Evolutionary conservation across 2,888 invertebrate species (phyloP), one percentile per base, ranked within the genome.

Genomic region (Scaptomyza caliginosa): DNA sequence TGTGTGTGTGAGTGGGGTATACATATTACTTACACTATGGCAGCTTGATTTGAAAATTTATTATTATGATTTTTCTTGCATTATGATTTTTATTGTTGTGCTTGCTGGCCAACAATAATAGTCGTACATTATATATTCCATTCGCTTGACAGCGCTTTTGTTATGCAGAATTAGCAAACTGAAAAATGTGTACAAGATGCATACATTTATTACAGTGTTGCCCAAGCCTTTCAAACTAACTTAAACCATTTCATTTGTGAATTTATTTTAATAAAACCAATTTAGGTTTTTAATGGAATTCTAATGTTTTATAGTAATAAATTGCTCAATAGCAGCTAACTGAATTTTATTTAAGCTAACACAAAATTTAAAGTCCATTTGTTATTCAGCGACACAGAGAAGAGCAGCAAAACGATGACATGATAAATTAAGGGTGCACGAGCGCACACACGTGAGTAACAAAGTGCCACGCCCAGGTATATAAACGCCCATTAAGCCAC

Each of bases 51-150:
- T 64, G 10, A 39, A 52, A 59, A 70, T 72, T 59, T 75, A 70
- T 72, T 75, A 54, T 70, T 49, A 49, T 63, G 17, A 48, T 51
- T 34, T 55, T 55, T 36, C 50, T 45, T 55, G 67, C 78, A 81
- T 74, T 78, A 63, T 74, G 57, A 56, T 67, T 77, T 80, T 59
- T 76, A 67, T 72, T 80, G 60, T 72, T 80, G 60, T 50, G 40
- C 55, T 56, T 50, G 40, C 55, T 56, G 72, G 56, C 67, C 86
- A 69, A 54, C 68, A 67, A 76, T 76, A 63, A 50, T 43, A 45
- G 40, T 45, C 52, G 39, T 40, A 45, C 34, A 57, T 66, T 63
- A 42, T 58, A 54, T 64, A 68, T 77, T 42, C 46, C 74, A 50
- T 54, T 42, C 62, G 34, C 40, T 67, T 58, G 63, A 40, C 21